A percentile compares a stretch with the other conserved stretches of the same genome.
Conservation (phyloP, 2,888 invertebrate genomes). For the Cheilosia variabilis region DNA sequence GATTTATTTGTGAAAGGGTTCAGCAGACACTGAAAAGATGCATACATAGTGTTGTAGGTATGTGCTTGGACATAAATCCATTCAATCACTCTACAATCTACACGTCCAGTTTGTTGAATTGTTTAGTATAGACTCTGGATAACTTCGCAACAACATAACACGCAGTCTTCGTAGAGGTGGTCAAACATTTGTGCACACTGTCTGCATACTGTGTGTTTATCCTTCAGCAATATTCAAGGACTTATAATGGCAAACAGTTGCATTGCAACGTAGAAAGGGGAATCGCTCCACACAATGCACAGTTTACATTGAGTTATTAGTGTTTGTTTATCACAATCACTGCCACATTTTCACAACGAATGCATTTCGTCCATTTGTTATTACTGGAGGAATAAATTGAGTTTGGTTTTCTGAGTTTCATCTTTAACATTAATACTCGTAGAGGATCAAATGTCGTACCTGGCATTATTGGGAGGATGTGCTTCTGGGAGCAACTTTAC, state of each 20-base stretch:
- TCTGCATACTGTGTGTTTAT: conserved; percentile 30
- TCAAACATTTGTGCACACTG: conserved; percentile 52
- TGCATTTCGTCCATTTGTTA: no score
- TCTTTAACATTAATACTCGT: no score
- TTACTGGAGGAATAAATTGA: no score
- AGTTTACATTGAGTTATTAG: not conserved
- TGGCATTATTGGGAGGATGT: no score
- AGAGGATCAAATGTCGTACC: no score
- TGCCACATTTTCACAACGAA: no score
- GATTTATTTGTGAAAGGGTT: conserved; percentile 67
- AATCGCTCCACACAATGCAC: conserved; percentile 9
- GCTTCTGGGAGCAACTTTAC: no score
- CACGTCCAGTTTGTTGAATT: conserved; percentile 42
- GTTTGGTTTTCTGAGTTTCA: no score
- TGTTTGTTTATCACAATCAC: conserved; percentile 33
- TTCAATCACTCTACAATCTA: conserved; percentile 65
- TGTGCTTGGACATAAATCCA: conserved; percentile 46
- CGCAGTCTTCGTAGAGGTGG: conserved; percentile 44
- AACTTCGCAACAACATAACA: conserved; percentile 30
- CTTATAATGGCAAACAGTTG: conserved; percentile 64
- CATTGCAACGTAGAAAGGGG: conserved; percentile 52
- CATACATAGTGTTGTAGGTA: conserved; percentile 1
- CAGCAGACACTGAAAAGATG: not conserved
- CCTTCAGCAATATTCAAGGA: conserved; percentile 58
- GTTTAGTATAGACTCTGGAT: conserved; percentile 12